Evolutionary conservation across 35 echinoderm and acorn worm species (phyloP), one percentile per base, ranked within the genome.

Genomic region (Heliocidaris erythrogramma): DNA sequence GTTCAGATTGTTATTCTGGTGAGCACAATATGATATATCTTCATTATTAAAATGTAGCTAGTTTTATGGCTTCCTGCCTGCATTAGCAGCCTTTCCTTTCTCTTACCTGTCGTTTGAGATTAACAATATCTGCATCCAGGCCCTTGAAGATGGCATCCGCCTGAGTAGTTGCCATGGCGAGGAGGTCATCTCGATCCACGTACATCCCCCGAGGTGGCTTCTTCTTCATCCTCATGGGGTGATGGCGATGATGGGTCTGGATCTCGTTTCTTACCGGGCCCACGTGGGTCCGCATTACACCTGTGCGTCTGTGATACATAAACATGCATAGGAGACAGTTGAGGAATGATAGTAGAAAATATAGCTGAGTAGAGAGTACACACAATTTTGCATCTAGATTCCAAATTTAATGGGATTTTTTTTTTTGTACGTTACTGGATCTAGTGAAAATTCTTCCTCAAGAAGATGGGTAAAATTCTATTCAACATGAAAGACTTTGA

Each of bases 131-230:
- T 65, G 97, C 94, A 90, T 99, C 98, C 53, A 99, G 48, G 18
- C 95, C 95, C 85, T 99, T 99, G 93, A 99, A 96, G 35, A 99
- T 92, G 31, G 95, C 94, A 85, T 99, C 98, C 10, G 95, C 95
- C 92, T 96, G 96, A 31, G 86, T 95, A 24, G 97, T 97, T 32
- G 97, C 97, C 93, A 99, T 86, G 16, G 95, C 95, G 90, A 99
- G 96, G 24, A 99, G 88, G 94, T 99, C 98, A 29, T 99, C 98
- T 24, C 94, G 94, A 52, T 97, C 97, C 47, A 99, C 90, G 60
- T 99, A 99, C 98, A 99, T 99, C 48, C 97, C 98, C 53, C 93
- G 96, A 2, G 98, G 98, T 9, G 97, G 98, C 35, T 94, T 99
- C 88, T 96, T 97, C 78, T 95, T 97, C 88, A 93, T 97, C 32